Percentiles rank a stretch among this genome's conserved stretches.
phyloP scores from a whole-genome alignment of 2,888 invertebrate species.

The Ischnura elegans region DNA sequence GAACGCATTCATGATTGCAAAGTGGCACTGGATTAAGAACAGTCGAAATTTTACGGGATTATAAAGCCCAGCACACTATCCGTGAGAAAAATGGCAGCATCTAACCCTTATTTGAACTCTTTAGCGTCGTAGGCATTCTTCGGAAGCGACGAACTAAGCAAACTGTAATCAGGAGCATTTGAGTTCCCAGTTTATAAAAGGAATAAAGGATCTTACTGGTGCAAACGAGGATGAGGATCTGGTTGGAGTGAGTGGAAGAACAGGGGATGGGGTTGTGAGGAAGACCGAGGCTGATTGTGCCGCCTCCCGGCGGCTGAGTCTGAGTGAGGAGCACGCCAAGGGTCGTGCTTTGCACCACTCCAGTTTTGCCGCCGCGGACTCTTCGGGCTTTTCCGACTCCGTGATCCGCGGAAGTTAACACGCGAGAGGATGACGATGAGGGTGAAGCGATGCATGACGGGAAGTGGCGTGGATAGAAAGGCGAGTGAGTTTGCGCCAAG shows the following conservation, averaged over 20 bases:
- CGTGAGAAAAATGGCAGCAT: not conserved
- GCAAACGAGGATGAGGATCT: too few relatives aligned
- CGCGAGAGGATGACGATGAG: not conserved
- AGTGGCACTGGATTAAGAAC: not conserved
- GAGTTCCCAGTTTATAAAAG: not conserved
- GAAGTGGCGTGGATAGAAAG: constrained; percentile 2
- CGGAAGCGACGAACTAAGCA: not conserved
- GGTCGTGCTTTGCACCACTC: too few relatives aligned
- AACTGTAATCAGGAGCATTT: constrained; percentile 17
- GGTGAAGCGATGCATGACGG: not conserved
- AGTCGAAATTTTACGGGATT: not conserved
- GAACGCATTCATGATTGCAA: not conserved
- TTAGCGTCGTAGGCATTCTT: not conserved
- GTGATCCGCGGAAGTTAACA: not conserved
- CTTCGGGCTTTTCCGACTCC: not conserved
- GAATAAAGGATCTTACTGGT: not conserved
- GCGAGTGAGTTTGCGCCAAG: not conserved
- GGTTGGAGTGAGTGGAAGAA: not conserved
- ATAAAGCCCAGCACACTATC: not conserved
- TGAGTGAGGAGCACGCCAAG: too few relatives aligned
- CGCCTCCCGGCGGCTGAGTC: too few relatives aligned
- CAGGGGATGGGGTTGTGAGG: not conserved
- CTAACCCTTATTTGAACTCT: not conserved
- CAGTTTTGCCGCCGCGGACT: not conserved
- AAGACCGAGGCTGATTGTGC: not conserved